A percentile compares a stretch with the other conserved stretches of the same genome.
Conservation (phyloP, 2,888 invertebrate species). For the Nesidiocoris tenuis region DNA sequence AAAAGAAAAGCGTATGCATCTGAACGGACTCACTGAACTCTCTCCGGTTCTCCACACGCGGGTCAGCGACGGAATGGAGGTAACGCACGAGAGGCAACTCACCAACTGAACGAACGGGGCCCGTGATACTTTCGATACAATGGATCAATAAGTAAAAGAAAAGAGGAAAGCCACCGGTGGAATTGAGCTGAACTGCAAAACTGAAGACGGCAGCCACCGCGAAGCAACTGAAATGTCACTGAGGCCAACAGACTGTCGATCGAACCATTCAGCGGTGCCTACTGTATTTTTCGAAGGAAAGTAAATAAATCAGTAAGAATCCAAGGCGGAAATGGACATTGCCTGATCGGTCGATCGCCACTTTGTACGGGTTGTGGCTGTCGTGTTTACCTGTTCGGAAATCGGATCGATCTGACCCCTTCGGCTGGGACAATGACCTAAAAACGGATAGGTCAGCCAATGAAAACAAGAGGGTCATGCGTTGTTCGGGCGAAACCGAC, state of each 20-base stretch:
- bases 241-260: no score
- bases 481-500: no score
- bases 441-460: background rate
- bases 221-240: no score
- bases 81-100: background rate
- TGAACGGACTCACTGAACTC: background rate
- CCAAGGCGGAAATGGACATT: background rate
- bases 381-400: no score
- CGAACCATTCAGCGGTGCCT: no score
- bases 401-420: no score
- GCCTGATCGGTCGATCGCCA: background rate
- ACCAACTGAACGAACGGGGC: background rate
- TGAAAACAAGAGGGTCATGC: no score
- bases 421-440: background rate
- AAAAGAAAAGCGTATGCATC: background rate
- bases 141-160: background rate
- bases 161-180: no score
- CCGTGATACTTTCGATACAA: background rate
- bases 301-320: background rate
- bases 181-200: no score
- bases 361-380: no score
- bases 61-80: background rate
- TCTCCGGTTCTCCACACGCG: no score
- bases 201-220: no score
- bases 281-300: background rate